These are phyloP conservation scores for Meleagris gallopavo DNA, from an alignment of 2,113 vertebrate genomes.

Conservation along the genomic window DNA sequence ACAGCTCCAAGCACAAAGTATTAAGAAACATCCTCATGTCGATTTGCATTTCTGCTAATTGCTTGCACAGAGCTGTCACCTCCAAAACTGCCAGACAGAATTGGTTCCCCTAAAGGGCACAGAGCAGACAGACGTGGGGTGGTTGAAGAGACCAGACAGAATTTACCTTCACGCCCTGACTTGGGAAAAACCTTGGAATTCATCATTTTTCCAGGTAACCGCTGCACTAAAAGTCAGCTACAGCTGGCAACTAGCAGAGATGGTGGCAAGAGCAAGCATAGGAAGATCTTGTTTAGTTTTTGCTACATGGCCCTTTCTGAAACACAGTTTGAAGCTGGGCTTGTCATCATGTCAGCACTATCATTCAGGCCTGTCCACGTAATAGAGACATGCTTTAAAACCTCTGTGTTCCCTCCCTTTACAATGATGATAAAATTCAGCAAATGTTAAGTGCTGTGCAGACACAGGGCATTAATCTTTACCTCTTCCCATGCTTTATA, in stretches of 20 bases:
- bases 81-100: neutral
- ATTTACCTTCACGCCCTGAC: neutral
- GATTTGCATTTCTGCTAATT: slow-evolving; percentile 51
- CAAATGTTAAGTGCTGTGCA: neutral
- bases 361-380: neutral
- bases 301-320: neutral
- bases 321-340: neutral
- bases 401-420: neutral
- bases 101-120: neutral
- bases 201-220: neutral
- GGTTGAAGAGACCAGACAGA: neutral
- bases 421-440: neutral
- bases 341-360: neutral
- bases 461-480: neutral
- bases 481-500: neutral
- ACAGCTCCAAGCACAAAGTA: neutral
- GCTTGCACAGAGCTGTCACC: slow-evolving; percentile 4
- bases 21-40: neutral
- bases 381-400: neutral
- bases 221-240: neutral
- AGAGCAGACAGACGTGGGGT: neutral
- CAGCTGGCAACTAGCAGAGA: neutral
- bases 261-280: neutral
- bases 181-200: neutral
- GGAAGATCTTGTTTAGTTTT: neutral